Base-by-base conservation (phyloP, 2,888 invertebrate genomes). In the Nephrotoma guestfalica region DNA sequence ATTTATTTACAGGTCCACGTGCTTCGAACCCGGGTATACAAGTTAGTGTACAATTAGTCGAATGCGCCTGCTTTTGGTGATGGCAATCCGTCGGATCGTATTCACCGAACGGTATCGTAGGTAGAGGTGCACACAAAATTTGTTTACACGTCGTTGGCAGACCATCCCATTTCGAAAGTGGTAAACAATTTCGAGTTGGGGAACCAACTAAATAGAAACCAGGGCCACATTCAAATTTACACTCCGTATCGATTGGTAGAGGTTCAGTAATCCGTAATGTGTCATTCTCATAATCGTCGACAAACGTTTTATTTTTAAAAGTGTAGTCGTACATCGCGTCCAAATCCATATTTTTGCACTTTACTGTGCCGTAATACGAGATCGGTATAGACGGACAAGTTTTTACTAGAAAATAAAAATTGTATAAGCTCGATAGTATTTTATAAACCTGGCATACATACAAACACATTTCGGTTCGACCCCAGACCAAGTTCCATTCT, bases 161-260 rank as follows among this genome's bases (percentile, higher is more conserved):
- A 1, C 95, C 95, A 89, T 94, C 94, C 95, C 95, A 95, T 89
- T 93, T 92, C 0, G 94, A 93, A 84, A 94, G 91, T 0, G 95
- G 94, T 84, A 95, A 91, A 89, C 95, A 95, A 42, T 93, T 94
- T 57, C 95, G 90, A 87, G 93, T 92, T 87, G 92, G 92, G 15
- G 95, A 94, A 0, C 95, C 95, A 30, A 94, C 93, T 85, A 95
- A 90, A 88, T 93, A 92, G 89, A 93, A 93, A 0, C 95, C 95
- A n/a, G 91, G 91, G 87, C 93, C 92, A 89, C 95, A 95, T 13
- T 92, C 92, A 89, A 95, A 95, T 47, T 92, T 92, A 88, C 95
- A 95, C 85, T 93, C 93, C 0, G 95, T 94, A 88, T 95, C 94
- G 86, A 94, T 94, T 11, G 93, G 93, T 89, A 92, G 89, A 15